Conservation (phyloP, 2,797 vertebrate species). For the Pelobates cultripes region DNA sequence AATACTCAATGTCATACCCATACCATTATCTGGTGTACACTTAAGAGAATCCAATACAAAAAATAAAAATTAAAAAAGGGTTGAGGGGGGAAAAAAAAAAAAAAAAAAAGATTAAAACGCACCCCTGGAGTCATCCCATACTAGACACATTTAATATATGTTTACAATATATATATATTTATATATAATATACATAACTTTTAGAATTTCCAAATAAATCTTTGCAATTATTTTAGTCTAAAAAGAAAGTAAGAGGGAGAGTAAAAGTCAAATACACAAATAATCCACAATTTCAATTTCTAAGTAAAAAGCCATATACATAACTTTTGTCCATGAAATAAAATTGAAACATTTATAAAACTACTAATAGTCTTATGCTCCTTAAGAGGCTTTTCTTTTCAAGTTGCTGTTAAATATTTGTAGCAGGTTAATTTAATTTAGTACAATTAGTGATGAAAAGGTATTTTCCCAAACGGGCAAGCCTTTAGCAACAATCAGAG, state of each 20-base stretch:
- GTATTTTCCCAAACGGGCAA: constrained; percentile 26
- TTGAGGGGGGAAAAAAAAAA: too few species aligned
- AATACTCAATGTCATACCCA: constrained; percentile 71
- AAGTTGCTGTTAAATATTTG: constrained; percentile 24
- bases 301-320: constrained; percentile 67
- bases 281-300: constrained; percentile 69
- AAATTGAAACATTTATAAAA: constrained; percentile 48
- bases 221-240: constrained; percentile 68
- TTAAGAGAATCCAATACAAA: constrained; percentile 68
- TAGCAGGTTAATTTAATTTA: constrained; percentile 20
- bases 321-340: constrained; percentile 40
- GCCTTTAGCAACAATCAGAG: constrained; percentile 34
- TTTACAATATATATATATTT: constrained; percentile 74
- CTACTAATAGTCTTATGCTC: constrained; percentile 38
- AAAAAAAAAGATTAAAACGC: constrained; percentile 74
- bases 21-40: constrained; percentile 69
- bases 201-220: constrained; percentile 78
- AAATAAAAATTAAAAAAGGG: constrained; percentile 23
- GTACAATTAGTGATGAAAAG: constrained; percentile 3
- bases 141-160: constrained; percentile 73
- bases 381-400: constrained; percentile 44
- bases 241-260: constrained; percentile 71
- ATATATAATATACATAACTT: constrained; percentile 82
- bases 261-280: constrained; percentile 70
- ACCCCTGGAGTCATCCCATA: constrained; percentile 73